phyloP scores from a whole-genome alignment of 2,888 invertebrate species.

The Campopleginae sp. region DNA sequence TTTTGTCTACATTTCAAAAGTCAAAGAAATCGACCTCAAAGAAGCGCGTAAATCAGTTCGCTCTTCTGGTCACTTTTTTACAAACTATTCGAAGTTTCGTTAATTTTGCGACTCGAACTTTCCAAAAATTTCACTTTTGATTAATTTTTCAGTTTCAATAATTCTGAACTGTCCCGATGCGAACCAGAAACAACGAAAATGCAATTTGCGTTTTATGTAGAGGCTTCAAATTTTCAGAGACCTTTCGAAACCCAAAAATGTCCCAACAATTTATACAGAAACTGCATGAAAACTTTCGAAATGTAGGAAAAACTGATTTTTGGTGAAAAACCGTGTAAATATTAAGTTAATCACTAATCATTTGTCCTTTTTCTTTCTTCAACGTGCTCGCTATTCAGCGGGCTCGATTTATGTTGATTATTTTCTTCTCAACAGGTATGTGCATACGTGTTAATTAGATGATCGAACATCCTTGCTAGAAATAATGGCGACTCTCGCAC shows the following conservation, averaged over 20 bases:
- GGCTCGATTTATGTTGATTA: slow-evolving; percentile 4
- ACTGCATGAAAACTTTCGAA: neutral
- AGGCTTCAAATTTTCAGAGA: neutral
- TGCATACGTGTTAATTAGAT: slow-evolving; percentile 49
- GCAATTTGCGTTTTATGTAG: neutral
- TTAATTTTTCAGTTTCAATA: neutral
- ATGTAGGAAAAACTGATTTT: neutral
- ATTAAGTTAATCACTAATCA: slow-evolving; percentile 53
- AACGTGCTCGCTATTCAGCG: slow-evolving; percentile 55
- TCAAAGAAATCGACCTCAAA: neutral
- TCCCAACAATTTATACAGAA: neutral
- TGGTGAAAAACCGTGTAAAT: slow-evolving; percentile 57
- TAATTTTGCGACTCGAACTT: neutral
- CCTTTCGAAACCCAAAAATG: neutral
- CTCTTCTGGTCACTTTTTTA: neutral
- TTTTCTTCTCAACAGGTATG: slow-evolving; percentile 3
- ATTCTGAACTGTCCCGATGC: neutral
- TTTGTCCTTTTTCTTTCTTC: slow-evolving; percentile 26
- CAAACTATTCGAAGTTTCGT: neutral
- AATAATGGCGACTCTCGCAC: neutral
- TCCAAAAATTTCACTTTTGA: neutral
- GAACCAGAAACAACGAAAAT: neutral
- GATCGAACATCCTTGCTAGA: slow-evolving; percentile 14
- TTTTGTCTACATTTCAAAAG: neutral
- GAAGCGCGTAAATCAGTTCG: neutral